Conservation (phyloP, 2,797 vertebrate species). For the Craterocephalus amniculus region DNA sequence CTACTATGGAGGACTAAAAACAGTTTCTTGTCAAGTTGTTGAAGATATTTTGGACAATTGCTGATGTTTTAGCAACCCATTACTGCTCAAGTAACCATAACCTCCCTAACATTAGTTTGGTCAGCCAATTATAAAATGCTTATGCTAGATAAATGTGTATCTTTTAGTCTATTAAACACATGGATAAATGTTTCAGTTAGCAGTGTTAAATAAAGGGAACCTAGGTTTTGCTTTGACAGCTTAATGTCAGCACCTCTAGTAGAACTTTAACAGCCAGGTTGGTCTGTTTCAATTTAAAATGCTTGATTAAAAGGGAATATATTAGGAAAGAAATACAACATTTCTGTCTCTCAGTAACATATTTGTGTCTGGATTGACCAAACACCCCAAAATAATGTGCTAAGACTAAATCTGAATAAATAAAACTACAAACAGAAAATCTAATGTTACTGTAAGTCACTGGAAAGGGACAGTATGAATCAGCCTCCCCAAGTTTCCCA, state of each 20-base stretch:
- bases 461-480: no score
- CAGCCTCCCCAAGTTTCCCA: background rate
- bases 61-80: background rate
- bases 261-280: background rate
- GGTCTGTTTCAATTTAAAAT: background rate
- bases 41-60: slow-evolving; percentile 2
- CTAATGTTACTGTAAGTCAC: no score
- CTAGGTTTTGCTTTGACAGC: slow-evolving; percentile 46
- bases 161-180: background rate
- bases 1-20: slow-evolving; percentile 2
- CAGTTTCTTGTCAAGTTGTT: slow-evolving; percentile 21
- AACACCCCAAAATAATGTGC: no score
- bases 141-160: slow-evolving; percentile 43
- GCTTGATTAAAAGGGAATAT: background rate
- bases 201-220: slow-evolving; percentile 21
- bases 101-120: slow-evolving; percentile 3
- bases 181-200: background rate
- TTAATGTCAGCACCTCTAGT: slow-evolving; percentile 29
- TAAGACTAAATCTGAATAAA: no score
- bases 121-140: slow-evolving; percentile 16
- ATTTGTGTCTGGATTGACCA: no score
- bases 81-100: slow-evolving; percentile 4
- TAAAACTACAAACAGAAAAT: no score
- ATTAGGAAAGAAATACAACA: background rate
- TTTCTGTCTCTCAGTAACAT: no score